Percentiles rank a stretch among this genome's conserved stretches.
Evolutionary conservation across 1,140 invertebrate genomes (phyloP).

Genomic region (Kradibia gibbosae): DNA sequence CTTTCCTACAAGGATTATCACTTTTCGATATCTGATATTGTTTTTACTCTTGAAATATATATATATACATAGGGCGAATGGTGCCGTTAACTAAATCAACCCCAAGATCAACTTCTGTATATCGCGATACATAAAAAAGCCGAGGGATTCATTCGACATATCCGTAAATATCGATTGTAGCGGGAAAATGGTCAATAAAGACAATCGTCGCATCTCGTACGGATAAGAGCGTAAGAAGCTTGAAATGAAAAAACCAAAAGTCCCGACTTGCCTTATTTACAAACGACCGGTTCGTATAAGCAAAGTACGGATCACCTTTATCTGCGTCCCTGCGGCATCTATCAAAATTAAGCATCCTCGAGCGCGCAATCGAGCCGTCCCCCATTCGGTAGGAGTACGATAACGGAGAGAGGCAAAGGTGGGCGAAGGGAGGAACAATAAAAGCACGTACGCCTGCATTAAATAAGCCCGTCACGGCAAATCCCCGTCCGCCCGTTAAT

Average conservation of each 20-base stretch:
- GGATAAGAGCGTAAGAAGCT: neutral
- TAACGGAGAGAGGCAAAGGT: slow-evolving; percentile 15
- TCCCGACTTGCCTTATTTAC: neutral
- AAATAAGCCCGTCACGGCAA: slow-evolving; percentile 26
- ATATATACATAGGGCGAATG: too few species aligned
- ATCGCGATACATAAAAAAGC: neutral
- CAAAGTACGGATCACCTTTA: neutral
- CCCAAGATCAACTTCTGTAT: neutral
- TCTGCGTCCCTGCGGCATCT: neutral
- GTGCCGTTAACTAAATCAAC: neutral
- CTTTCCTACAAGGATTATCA: neutral
- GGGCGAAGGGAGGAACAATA: neutral
- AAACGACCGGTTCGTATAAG: neutral
- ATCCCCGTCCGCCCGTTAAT: neutral
- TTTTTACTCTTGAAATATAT: neutral
- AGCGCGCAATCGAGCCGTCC: neutral
- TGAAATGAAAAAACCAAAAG: slow-evolving; percentile 1
- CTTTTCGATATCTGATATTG: neutral
- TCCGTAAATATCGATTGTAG: neutral
- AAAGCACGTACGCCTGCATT: slow-evolving; percentile 24
- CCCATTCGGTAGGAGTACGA: neutral
- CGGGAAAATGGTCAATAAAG: neutral
- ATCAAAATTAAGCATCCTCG: slow-evolving; percentile 34
- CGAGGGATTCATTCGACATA: neutral
- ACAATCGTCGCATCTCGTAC: neutral